A percentile compares a stretch with the other conserved stretches of the same genome.
phyloP scores from a whole-genome alignment of 2,797 vertebrate genomes.

The Micrastur ruficollis region DNA sequence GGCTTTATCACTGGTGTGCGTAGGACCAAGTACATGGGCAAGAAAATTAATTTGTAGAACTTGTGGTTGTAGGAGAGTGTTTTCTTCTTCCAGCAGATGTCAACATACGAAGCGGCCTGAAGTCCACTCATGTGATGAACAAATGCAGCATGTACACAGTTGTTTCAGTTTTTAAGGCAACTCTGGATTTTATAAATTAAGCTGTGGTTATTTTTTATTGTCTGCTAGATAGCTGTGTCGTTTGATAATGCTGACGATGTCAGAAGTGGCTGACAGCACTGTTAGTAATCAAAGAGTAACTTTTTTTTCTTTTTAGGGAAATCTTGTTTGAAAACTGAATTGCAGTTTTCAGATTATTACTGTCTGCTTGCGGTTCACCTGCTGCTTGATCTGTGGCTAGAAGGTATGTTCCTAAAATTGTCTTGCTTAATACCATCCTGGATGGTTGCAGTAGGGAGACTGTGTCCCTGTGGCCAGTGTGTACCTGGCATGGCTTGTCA shows the following conservation, averaged over 20 bases:
- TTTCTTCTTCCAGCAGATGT: background rate
- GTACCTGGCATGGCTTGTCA: background rate
- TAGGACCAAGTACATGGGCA: background rate
- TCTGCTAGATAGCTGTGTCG: background rate
- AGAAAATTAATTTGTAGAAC: background rate
- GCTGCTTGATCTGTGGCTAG: slow-evolving; percentile 90
- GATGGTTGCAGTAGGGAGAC: background rate
- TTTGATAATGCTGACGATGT: background rate
- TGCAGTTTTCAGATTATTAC: slow-evolving; percentile 96
- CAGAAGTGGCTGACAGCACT: background rate
- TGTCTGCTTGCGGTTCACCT: slow-evolving; percentile 95
- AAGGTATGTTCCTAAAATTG: slow-evolving; percentile 72
- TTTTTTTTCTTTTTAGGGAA: slow-evolving; percentile 74
- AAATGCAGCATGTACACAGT: background rate
- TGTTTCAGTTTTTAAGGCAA: background rate
- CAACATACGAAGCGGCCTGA: background rate
- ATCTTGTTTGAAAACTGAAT: slow-evolving; percentile 92
- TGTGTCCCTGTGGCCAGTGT: background rate
- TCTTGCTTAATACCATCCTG: background rate
- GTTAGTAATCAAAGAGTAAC: background rate
- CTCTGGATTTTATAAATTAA: background rate
- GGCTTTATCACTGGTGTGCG: background rate
- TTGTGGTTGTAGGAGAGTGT: background rate
- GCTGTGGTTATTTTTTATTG: background rate
- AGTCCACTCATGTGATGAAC: background rate